Evolutionary conservation across 2,888 invertebrate genomes (phyloP), one percentile per base, ranked within the genome.

Genomic region (Euzetes globulus): DNA sequence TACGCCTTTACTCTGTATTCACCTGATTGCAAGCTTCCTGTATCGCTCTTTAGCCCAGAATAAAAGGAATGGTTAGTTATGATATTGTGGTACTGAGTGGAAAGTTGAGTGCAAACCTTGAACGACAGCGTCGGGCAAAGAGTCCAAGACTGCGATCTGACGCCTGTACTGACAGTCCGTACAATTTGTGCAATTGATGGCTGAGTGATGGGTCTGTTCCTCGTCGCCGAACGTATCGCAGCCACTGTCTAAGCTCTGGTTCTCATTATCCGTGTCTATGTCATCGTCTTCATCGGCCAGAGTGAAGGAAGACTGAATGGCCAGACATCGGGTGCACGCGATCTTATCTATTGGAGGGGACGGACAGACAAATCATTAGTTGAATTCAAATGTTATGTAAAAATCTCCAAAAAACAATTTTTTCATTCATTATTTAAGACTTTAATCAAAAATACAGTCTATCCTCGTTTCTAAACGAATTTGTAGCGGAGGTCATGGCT

Each of bases 21-120:
- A 94, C 92, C 0, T 92, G 88, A 82, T 94, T 92, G 78, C 94
- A 93, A 0, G 94, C 94, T 81, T 92, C 91, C 86, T 95, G 94
- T 83, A 96, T 90, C 83, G 92, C 87, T 65, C 11, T 33, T 33
- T 4, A 33, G 33, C 41, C 7, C 41, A 41, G 41, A 41, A 27
- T 60, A n/a, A 11, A 33, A 11, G 5, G 7, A 33, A n/a, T 19
- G 65, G 25, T 27, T 55, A 45, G 29, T 47, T 17, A 72, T 50
- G 6, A 11, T 25, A 11, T 41, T 41, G 9, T 13, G 13, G 41
- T 11, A 41, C 13, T 41, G 5, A 13, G 41, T 4, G 41, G n/a
- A n/a, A n/a, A n/a, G 13, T 41, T n/a, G 17, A 22, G 70, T 78
- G 82, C 82, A 82, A 45, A 74, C 74, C 74, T 75, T 78, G 77